Base-by-base conservation (phyloP, 2,113 vertebrate species). In the Apaloderma vittatum region DNA sequence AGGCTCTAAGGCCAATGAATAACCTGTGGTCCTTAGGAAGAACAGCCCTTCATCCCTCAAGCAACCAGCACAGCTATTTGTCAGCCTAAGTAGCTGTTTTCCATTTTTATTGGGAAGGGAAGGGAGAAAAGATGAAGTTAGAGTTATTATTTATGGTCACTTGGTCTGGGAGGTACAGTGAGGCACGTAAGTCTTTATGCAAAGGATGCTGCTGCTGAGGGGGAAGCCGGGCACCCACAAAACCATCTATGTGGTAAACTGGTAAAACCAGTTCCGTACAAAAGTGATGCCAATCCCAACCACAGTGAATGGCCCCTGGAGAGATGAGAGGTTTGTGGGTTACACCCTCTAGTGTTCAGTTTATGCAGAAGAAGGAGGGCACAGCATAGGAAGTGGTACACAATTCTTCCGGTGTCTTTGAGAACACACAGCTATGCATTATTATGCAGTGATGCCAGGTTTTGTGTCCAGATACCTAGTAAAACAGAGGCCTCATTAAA, bases 231-330 rank as follows among this genome's bases (percentile, higher is more conserved):
- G n/a, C 30, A 80, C n/a, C 8, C 51, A 49, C 30, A 49, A 10
- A 88, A 71, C 16, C 16, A 9, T 36, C 73, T 2, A n/a, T 36
- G 9, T 21, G 22, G 20, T 61, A 43, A 90, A 83, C 10, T 40
- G 21, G 4, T n/a, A 68, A 61, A 46, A 36, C 9, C 5, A 45
- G 12, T 49, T 0, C 0, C 1, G 1, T 45, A n/a, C 5, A 7
- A 87, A 86, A 86, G 19, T 15, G 20, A 66, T 46, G 45, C 49
- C 46, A 58, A 46, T 18, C 21, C n/a, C n/a, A 68, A 77, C 10
- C 26, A 54, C 12, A 27, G 12, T 13, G 40, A 92, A 68, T 22
- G 36, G 40, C 11, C 12, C 43, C 58, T 36, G 57, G 21, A 81
- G n/a, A 65, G 16, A 20, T 0, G 1, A 32, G 40, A 55, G 43